Evolutionary conservation across 2,888 invertebrate species (phyloP).

Genomic region (Polydrusus pterygomalis): DNA sequence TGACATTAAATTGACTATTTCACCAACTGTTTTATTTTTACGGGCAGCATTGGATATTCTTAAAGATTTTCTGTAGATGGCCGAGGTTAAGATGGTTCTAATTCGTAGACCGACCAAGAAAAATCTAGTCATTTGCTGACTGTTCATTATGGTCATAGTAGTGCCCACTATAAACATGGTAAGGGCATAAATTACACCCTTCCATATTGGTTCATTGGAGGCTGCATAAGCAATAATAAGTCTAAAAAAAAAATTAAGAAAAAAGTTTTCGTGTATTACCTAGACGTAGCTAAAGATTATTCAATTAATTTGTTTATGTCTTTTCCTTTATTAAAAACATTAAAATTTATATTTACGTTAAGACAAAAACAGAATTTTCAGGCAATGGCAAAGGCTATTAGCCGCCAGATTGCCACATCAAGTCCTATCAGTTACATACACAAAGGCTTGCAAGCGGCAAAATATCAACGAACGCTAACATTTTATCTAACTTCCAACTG

Average conservation of each 20-base stretch:
- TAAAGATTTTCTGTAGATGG: constrained; percentile 75
- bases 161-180: constrained; percentile 73
- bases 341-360: too few species aligned
- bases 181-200: constrained; percentile 75
- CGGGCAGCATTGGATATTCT: constrained; percentile 69
- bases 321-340: too few species aligned
- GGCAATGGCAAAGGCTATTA: too few species aligned
- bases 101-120: constrained; percentile 76
- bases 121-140: constrained; percentile 75
- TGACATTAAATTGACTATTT: constrained; percentile 74
- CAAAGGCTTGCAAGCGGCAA: too few species aligned
- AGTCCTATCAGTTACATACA: too few species aligned
- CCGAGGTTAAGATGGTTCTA: constrained; percentile 73
- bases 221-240: constrained; percentile 68
- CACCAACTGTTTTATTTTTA: constrained; percentile 72
- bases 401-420: too few species aligned
- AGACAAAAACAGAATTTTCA: too few species aligned
- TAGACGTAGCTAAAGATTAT: too few species aligned
- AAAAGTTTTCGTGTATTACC: not conserved
- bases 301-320: too few species aligned
- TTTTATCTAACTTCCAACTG: too few species aligned
- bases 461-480: too few species aligned
- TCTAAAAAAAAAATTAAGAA: constrained; percentile 49
- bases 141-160: constrained; percentile 74
- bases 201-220: constrained; percentile 71